A percentile compares a stretch with the other conserved stretches of the same genome.
Conservation (phyloP, 1,140 invertebrate species). For the Heliconius congener region DNA sequence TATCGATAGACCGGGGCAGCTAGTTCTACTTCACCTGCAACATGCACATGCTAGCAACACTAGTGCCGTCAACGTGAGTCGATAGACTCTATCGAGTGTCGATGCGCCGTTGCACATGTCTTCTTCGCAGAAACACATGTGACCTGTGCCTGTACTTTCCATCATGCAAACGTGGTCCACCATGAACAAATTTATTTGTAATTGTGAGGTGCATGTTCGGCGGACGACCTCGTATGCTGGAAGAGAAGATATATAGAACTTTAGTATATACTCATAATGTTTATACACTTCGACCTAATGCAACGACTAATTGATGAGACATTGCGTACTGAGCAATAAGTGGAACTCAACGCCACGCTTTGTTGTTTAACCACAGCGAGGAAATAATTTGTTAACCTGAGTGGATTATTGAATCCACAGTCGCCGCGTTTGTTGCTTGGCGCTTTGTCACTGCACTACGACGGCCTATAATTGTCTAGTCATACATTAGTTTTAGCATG, state of each 20-base stretch:
- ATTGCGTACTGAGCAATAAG: no score
- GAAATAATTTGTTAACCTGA: no score
- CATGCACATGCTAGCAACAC: constrained; percentile 71
- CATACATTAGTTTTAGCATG: no score
- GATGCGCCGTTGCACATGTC: constrained; percentile 91
- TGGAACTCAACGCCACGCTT: no score
- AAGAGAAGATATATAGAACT: constrained; percentile 55
- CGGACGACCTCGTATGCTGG: constrained; percentile 93
- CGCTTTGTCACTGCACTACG: no score
- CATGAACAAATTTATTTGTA: constrained; percentile 98
- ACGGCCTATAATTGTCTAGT: no score
- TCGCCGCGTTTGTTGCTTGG: no score
- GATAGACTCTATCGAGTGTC: constrained; percentile 27
- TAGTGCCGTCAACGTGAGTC: constrained; percentile 51
- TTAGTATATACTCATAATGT: not conserved
- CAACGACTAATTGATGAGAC: no score
- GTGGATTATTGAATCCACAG: no score
- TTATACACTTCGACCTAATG: no score
- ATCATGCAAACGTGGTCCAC: constrained; percentile 99
- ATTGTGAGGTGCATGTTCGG: constrained; percentile 94
- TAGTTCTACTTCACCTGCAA: constrained; percentile 73
- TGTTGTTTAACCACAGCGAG: no score
- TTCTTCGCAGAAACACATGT: constrained; percentile 99
- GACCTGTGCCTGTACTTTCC: constrained; percentile 97
- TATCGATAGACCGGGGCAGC: constrained; percentile 41